Base-by-base conservation (phyloP, 2,113 vertebrate species). In the Dunckerocampus dactyliophorus region DNA sequence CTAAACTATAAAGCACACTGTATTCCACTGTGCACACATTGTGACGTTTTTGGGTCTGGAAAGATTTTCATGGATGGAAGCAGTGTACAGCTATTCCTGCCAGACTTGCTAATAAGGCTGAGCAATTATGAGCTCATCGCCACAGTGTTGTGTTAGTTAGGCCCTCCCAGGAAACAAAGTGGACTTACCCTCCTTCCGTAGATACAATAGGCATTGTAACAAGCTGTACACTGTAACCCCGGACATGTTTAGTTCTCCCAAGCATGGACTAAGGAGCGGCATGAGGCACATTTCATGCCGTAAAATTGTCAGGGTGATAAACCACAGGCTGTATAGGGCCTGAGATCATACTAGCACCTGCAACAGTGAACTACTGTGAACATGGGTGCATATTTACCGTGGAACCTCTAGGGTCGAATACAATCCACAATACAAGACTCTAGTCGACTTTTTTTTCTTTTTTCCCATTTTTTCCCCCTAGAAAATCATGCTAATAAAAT, bases 301-400 rank as follows among this genome's bases (percentile, higher is more conserved):
- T 67, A 53, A 77, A 68, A 52, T 47, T 22, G 28, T 72, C 24
- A 62, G 22, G 46, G 59, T 55, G 43, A 42, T 43, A 37, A 34
- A 62, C 17, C 49, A 24, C 6, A 0, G 21, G 65, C 47, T 52
- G 59, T 49, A 66, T 67, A 62, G 9, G 56, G 10, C 56, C 20
- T 19, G 17, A 58, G 24, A 31, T 55, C 57, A 58, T 47, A 57
- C 65, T 28, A 42, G 17, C 62, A 68, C 75, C 21, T 69, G 13
- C 19, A 55, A 37, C 37, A 61, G 57, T 17, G 45, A 6, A 59
- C 47, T 55, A 42, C 55, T 58, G 67, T 22, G 20, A 62, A 68
- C 20, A 37, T 43, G 21, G 45, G 37, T 37, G 57, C 5, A 62
- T 13, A 49, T 51, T 19, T 45, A 39, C 47, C 28, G 47, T 48